Conservation (phyloP, 2,888 invertebrate species). For the Strigamia crassipes region DNA sequence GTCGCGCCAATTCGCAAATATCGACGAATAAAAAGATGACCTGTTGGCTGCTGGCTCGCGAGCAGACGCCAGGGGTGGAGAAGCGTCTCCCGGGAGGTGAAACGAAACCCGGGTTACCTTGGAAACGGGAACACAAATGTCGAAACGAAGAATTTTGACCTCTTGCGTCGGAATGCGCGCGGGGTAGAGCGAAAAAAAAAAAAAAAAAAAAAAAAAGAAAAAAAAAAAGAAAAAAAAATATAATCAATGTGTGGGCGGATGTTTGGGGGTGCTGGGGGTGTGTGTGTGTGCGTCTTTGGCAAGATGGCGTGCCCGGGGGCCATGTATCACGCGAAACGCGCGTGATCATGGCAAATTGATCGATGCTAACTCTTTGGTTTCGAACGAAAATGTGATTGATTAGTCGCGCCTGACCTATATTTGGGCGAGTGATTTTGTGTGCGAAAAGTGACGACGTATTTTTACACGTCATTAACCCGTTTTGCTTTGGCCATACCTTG, state of each 20-base stretch:
- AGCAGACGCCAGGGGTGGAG: not conserved
- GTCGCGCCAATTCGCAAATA: no score
- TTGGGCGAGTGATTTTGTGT: not conserved
- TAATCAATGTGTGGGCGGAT: not conserved
- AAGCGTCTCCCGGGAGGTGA: slow-evolving; percentile 8
- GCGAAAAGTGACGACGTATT: slow-evolving; percentile 15
- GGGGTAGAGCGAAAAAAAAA: no score
- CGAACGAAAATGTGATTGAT: slow-evolving; percentile 40
- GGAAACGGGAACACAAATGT: slow-evolving; percentile 6
- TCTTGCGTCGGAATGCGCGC: slow-evolving; percentile 20
- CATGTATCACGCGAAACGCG: slow-evolving; percentile 35
- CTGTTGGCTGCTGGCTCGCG: not conserved
- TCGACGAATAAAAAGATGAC: not conserved
- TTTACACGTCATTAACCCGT: slow-evolving; percentile 32
- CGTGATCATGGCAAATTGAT: slow-evolving; percentile 40
- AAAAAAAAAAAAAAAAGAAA: not conserved
- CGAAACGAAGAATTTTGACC: slow-evolving; percentile 24
- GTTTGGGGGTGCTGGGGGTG: not conserved
- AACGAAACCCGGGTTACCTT: not conserved
- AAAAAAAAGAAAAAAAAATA: not conserved
- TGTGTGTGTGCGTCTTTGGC: not conserved
- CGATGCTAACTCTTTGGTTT: slow-evolving; percentile 31
- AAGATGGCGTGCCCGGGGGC: slow-evolving; percentile 36
- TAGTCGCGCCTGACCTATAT: slow-evolving; percentile 40
- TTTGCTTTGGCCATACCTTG: not conserved